Percentiles rank a stretch among this genome's conserved stretches.
These are phyloP conservation scores for Callithrix jacchus DNA, from an alignment of 2,113 vertebrate genomes.

Conservation along the genomic window DNA sequence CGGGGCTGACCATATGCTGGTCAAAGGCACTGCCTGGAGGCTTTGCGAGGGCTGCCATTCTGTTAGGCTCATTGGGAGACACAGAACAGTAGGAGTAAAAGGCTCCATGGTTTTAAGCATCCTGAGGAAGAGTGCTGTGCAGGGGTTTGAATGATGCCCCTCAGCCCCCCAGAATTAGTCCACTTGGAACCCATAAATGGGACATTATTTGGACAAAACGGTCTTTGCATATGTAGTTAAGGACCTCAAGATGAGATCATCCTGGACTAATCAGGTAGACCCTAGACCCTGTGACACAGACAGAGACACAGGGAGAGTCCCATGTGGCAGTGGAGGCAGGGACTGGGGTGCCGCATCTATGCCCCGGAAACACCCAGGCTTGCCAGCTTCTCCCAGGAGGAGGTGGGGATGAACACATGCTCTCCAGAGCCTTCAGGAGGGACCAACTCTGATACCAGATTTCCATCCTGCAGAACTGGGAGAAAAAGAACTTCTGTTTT, in stretches of 20 bases:
- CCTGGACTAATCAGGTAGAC: background rate
- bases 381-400: too few species aligned
- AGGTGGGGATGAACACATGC: rapidly evolving
- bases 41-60: rapidly evolving
- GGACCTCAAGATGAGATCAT: background rate
- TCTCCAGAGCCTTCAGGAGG: too few species aligned
- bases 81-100: rapidly evolving
- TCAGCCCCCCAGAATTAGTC: background rate
- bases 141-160: background rate
- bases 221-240: background rate
- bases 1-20: rapidly evolving
- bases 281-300: background rate
- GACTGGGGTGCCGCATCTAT: rapidly evolving
- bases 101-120: background rate
- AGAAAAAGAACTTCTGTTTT: rapidly evolving
- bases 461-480: background rate
- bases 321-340: background rate
- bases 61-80: background rate
- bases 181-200: rapidly evolving
- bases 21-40: rapidly evolving
- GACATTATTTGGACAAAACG: background rate
- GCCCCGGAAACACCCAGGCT: rapidly evolving
- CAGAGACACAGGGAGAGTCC: background rate
- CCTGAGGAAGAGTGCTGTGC: rapidly evolving
- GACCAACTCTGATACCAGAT: rapidly evolving